phyloP scores from a whole-genome alignment of 1,140 invertebrate genomes.

The Macrobrachium nipponense region DNA sequence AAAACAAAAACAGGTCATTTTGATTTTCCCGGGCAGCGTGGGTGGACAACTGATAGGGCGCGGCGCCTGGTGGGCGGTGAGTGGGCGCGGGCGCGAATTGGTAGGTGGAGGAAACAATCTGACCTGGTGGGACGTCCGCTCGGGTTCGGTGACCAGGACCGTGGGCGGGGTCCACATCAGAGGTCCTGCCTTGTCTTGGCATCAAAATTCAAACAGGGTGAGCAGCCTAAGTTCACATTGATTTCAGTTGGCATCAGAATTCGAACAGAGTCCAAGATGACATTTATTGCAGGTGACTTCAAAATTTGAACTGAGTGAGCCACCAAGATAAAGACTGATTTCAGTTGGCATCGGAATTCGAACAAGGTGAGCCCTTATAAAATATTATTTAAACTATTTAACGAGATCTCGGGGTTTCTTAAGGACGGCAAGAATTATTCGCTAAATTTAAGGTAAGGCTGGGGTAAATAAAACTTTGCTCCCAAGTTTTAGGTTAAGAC shows the following conservation, averaged over 20 bases:
- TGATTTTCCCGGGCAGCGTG: conserved; percentile 7
- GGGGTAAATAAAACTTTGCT: too few relatives aligned
- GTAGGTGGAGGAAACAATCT: conserved; percentile 42
- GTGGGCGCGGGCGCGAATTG: conserved; percentile 42
- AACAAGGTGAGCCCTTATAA: too few relatives aligned
- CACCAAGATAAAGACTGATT: too few relatives aligned
- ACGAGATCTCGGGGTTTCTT: too few relatives aligned
- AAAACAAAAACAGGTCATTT: too few relatives aligned
- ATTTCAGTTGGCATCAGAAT: not conserved
- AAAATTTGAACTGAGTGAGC: too few relatives aligned
- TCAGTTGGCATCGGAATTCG: too few relatives aligned
- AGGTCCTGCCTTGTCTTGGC: conserved; percentile 40
- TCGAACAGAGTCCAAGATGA: not conserved
- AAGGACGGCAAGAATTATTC: too few relatives aligned
- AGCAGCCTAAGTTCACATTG: not conserved
- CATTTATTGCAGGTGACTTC: too few relatives aligned
- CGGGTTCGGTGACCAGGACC: conserved; percentile 4
- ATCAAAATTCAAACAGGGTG: conserved; percentile 34
- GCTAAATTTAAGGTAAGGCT: too few relatives aligned
- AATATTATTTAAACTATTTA: too few relatives aligned
- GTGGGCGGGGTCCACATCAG: conserved; percentile 44
- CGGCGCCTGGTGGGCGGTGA: conserved; percentile 42
- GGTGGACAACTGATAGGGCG: conserved; percentile 33
- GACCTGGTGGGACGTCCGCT: conserved; percentile 50
- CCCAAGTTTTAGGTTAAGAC: too few relatives aligned